phyloP scores from a whole-genome alignment of 2,113 vertebrate species.

The Tychaedon coryphoeus region DNA sequence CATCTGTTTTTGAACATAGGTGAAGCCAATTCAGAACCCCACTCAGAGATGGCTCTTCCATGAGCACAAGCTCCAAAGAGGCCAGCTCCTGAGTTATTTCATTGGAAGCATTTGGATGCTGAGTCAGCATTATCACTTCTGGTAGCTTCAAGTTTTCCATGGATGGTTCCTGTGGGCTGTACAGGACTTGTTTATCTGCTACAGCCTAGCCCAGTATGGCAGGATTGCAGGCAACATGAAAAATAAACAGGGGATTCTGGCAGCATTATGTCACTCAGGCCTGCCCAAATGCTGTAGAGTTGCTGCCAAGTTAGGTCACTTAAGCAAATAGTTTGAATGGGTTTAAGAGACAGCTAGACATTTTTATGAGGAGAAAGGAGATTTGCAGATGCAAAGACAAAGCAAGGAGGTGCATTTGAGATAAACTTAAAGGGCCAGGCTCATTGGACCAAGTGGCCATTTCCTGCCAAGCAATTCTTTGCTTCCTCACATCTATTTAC shows the following conservation, averaged over 20 bases:
- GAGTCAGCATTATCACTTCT: constrained; percentile 19
- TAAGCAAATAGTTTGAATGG: constrained; percentile 52
- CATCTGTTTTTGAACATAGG: not conserved
- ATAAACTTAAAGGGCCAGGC: constrained; percentile 55
- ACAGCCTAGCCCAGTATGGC: not conserved
- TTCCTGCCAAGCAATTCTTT: constrained; percentile 49
- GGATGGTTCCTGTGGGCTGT: not conserved
- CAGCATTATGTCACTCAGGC: constrained; percentile 31
- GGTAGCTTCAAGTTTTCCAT: not conserved
- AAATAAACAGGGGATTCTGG: constrained; percentile 60
- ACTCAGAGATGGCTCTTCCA: not conserved
- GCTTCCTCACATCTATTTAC: not conserved
- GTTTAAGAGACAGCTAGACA: constrained; percentile 62
- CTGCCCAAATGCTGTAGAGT: not conserved
- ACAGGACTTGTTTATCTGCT: constrained; percentile 2
- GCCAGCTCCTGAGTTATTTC: not conserved
- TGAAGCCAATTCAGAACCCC: not conserved
- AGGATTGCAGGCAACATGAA: constrained; percentile 29
- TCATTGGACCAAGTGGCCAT: constrained; percentile 59
- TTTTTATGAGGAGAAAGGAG: constrained; percentile 63
- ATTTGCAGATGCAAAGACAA: constrained; percentile 66
- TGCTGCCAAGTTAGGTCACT: constrained; percentile 44
- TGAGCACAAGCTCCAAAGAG: not conserved
- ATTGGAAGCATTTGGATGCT: not conserved
- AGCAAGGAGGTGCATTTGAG: constrained; percentile 26